Evolutionary conservation across 2,113 vertebrate genomes (phyloP).

Genomic region (Zosterops japonicus): DNA sequence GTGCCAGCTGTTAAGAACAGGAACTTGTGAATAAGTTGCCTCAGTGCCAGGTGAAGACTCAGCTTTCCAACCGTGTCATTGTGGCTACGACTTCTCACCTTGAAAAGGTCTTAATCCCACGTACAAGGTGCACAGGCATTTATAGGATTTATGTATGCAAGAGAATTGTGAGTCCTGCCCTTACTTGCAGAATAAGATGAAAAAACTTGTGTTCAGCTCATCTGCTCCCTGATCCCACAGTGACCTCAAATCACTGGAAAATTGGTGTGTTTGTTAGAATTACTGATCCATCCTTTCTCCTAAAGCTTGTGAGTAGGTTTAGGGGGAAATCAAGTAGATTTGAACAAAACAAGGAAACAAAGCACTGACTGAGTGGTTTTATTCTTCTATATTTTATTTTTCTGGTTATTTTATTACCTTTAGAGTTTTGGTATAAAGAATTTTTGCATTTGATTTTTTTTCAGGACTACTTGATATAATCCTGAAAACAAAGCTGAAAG

Average conservation of each 20-base stretch:
- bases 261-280: neutral
- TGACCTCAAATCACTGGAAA: slow-evolving; percentile 20
- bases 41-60: neutral
- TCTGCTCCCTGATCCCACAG: neutral
- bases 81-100: slow-evolving; percentile 15
- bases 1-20: neutral
- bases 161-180: neutral
- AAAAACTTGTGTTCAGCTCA: neutral
- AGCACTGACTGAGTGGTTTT: neutral
- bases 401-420: neutral
- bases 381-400: neutral
- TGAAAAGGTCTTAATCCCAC: slow-evolving; percentile 21
- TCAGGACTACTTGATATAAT: neutral
- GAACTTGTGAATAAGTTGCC: neutral
- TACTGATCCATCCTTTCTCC: neutral
- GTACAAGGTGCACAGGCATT: neutral
- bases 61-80: slow-evolving; percentile 10
- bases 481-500: neutral
- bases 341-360: neutral
- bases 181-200: slow-evolving; percentile 23
- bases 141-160: slow-evolving; percentile 16
- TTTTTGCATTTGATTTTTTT: neutral
- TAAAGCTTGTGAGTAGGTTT: neutral
- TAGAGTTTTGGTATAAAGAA: neutral
- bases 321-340: neutral